A percentile compares a stretch with the other conserved stretches of the same genome.
phyloP scores from a whole-genome alignment of 1,140 invertebrate species.

The Dendroctonus valens region DNA sequence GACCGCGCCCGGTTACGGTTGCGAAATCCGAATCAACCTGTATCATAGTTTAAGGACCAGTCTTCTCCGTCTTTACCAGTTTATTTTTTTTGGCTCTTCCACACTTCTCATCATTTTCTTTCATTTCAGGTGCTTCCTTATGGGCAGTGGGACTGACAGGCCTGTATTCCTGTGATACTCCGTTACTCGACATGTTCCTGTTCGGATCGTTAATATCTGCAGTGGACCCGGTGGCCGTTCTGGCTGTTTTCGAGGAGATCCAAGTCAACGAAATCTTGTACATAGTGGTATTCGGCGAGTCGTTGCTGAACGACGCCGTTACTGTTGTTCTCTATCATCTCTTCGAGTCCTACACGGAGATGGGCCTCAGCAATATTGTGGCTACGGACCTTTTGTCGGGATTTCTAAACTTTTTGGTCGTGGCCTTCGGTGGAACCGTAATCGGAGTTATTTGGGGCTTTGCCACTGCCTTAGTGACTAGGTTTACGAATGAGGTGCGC shows the following conservation, averaged over 20 bases:
- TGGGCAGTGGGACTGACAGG: conserved; percentile 83
- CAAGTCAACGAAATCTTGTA: conserved; percentile 98
- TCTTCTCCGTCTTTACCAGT: too few relatives aligned
- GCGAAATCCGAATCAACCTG: too few relatives aligned
- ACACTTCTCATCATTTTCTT: too few relatives aligned
- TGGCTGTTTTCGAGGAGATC: conserved; percentile 99
- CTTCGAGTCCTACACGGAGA: conserved; percentile 88
- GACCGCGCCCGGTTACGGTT: too few relatives aligned
- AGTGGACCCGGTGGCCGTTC: conserved; percentile 96
- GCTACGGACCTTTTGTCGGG: conserved; percentile 82
- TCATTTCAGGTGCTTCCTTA: conserved; percentile 73
- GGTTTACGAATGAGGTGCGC: conserved; percentile 92
- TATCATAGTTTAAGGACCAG: too few relatives aligned
- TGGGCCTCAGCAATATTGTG: conserved; percentile 74
- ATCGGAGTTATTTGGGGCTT: conserved; percentile 96
- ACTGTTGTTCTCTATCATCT: conserved; percentile 94
- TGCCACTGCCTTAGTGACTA: conserved; percentile 90
- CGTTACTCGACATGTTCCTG: conserved; percentile 85
- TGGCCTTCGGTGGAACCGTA: conserved; percentile 88
- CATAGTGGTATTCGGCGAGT: conserved; percentile 99
- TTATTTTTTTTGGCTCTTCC: too few relatives aligned
- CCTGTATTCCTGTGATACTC: conserved; percentile 76
- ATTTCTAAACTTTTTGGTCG: conserved; percentile 89
- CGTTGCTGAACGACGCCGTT: conserved; percentile 94
- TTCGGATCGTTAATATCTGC: conserved; percentile 97